Evolutionary conservation across 2,888 invertebrate species (phyloP).

Genomic region (Latrodectus elegans): DNA sequence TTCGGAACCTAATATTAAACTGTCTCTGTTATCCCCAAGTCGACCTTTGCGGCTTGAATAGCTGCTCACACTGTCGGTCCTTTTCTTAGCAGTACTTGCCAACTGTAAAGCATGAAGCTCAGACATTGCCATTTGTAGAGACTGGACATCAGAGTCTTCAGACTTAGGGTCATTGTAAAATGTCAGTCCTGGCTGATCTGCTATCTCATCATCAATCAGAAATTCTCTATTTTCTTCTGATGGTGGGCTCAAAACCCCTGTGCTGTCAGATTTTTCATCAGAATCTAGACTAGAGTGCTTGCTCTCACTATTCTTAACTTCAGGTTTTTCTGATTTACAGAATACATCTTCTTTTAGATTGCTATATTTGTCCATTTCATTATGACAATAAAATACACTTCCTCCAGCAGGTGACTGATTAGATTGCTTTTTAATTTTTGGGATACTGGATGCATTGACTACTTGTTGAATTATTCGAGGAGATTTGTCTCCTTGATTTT

Average conservation of each 20-base stretch:
- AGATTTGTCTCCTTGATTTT: background rate
- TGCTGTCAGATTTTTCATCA: conserved; percentile 66
- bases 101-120: conserved; percentile 65
- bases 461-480: background rate
- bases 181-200: conserved; percentile 71
- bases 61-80: conserved; percentile 57
- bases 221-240: conserved; percentile 70
- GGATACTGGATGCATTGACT: conserved; percentile 33
- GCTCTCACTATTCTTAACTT: background rate
- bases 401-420: conserved; percentile 19
- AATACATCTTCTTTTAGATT: conserved; percentile 14
- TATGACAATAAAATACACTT: conserved; percentile 40
- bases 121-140: conserved; percentile 56
- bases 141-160: conserved; percentile 50
- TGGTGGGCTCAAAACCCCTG: conserved; percentile 57
- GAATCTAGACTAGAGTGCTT: conserved; percentile 60
- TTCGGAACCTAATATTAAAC: conserved; percentile 58
- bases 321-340: conserved; percentile 3
- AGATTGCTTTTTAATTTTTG: conserved; percentile 37
- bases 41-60: conserved; percentile 51
- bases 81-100: conserved; percentile 45
- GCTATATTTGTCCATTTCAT: conserved; percentile 15
- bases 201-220: conserved; percentile 71
- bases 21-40: conserved; percentile 49
- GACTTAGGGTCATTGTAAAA: conserved; percentile 50